Conservation (phyloP, 2,888 invertebrate genomes). For the Malthinus seriepunctatus region DNA sequence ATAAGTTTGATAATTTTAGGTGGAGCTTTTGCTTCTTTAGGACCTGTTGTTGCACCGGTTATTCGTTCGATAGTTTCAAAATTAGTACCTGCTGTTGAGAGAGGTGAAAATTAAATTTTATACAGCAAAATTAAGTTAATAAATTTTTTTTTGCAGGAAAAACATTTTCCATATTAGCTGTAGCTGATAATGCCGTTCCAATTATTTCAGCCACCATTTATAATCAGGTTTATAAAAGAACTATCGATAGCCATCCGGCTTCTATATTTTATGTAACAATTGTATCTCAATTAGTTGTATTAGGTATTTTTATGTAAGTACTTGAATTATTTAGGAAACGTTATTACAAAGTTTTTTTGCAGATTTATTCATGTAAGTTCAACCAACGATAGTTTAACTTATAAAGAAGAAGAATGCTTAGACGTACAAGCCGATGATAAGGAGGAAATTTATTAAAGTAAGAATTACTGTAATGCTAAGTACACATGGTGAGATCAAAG, state of each 20-base stretch:
- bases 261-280: constrained; percentile 76
- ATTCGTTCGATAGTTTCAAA: constrained; percentile 83
- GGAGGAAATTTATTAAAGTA: no score
- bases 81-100: constrained; percentile 69
- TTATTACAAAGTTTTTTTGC: constrained; percentile 14
- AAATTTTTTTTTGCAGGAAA: constrained; percentile 59
- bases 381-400: constrained; percentile 29
- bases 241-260: constrained; percentile 61
- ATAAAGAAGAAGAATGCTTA: constrained; percentile 32
- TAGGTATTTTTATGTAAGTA: constrained; percentile 70
- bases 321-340: background rate
- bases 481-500: no score
- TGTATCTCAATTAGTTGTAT: constrained; percentile 68
- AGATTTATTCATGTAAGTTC: constrained; percentile 37
- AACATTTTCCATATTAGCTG: constrained; percentile 75
- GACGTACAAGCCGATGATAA: background rate
- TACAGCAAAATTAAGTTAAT: background rate
- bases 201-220: constrained; percentile 75
- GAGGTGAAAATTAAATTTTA: constrained; percentile 57
- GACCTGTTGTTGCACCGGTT: constrained; percentile 78
- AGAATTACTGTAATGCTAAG: no score
- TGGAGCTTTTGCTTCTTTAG: constrained; percentile 73
- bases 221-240: constrained; percentile 72
- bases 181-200: constrained; percentile 80
- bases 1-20: constrained; percentile 54